Conservation (phyloP, 2,888 invertebrate species). For the Lochmaea capreae region DNA sequence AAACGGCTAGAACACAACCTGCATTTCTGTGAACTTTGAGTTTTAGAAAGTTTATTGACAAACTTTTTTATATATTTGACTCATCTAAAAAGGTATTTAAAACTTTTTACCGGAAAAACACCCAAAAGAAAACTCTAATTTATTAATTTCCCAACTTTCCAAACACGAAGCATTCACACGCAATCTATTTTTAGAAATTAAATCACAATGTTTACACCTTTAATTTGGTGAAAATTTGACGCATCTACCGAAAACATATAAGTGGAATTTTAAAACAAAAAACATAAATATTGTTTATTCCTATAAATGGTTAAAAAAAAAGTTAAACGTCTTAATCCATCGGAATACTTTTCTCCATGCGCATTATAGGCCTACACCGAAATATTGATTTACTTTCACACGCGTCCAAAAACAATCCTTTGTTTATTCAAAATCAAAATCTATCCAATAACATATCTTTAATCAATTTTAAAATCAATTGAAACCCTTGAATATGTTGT, state of each 20-base stretch:
- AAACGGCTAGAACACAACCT: too few species aligned
- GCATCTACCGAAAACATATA: background rate
- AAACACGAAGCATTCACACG: constrained; percentile 2
- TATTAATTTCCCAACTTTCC: background rate
- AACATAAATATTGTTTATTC: background rate
- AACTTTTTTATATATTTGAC: too few species aligned
- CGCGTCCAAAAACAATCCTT: constrained; percentile 14
- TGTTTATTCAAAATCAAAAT: constrained; percentile 26
- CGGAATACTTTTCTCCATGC: constrained; percentile 11
- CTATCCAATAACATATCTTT: background rate
- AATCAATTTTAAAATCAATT: constrained; percentile 22
- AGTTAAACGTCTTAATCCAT: background rate
- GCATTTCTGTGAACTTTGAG: too few species aligned
- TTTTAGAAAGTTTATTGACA: too few species aligned
- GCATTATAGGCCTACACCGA: constrained; percentile 16
- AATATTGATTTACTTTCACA: constrained; percentile 24
- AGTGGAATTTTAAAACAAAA: background rate
- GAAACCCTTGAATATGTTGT: background rate
- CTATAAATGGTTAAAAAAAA: background rate
- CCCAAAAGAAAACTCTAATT: background rate
- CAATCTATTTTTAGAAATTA: constrained; percentile 16
- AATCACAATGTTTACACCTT: constrained; percentile 10
- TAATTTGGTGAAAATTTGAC: background rate
- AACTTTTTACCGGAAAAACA: background rate
- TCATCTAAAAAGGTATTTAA: too few species aligned